Evolutionary conservation across 2,113 vertebrate species (phyloP), one percentile per base, ranked within the genome.

Genomic region (Puffinus mauretanicus): DNA sequence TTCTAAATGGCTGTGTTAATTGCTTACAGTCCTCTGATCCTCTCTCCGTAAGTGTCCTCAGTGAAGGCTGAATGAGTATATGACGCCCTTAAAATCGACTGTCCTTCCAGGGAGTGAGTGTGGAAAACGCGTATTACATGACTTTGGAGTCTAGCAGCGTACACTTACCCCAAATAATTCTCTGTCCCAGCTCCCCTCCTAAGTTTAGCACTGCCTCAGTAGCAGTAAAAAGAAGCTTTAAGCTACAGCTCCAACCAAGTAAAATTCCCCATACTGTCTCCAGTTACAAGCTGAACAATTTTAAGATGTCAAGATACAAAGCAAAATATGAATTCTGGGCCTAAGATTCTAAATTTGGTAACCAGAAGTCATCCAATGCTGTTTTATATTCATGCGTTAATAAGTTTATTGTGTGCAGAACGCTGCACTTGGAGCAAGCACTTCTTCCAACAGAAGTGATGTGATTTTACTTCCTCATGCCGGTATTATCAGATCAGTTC

Each of bases 1-100:
- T 82, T 77, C 92, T 89, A 93, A 97, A 96, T 85, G 82, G 76
- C 58, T 85, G 29, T 65, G 70, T 86, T 96, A 91, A 96, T 91
- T 91, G 62, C 84, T 84, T 65, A 36, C 70, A 52, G 32, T 16
- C 34, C 69, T 89, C 70, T 67, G 44, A 87, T 79, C 26, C 46
- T 90, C 84, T 79, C 87, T 88, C 61, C 0, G 0, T 27, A 75
- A 94, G 42, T 16, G 38, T 46, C 72, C 73, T 91, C 44, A 34
- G 71, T 7, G 32, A 4, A 46, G 60, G 42, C 25, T 87, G 58
- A 91, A 80, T 36, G n/a, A 89, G 62, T 60, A 36, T 18, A 36
- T 16, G 55, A 71, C 55, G 71, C 16, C 47, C 65, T 86, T 14
- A 71, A 78, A 82, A 44, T 69, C 52, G 4, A 75, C 73, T 84